Evolutionary conservation across 2,113 vertebrate species (phyloP).

Genomic region (Rhinolophus sinicus): DNA sequence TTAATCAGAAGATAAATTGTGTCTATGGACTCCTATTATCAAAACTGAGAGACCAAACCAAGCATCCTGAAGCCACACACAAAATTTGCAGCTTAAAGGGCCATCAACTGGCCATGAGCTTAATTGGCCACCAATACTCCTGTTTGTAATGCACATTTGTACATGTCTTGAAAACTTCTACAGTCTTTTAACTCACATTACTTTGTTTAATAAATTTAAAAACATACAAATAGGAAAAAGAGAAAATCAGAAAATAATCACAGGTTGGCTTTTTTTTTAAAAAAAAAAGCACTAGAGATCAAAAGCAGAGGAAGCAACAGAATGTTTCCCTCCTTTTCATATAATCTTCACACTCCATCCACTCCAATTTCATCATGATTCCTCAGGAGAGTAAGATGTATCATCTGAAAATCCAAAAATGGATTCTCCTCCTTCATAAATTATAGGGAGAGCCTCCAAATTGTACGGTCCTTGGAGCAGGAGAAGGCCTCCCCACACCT

Average conservation of each 20-base stretch:
- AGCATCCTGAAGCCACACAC: not conserved
- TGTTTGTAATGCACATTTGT: not conserved
- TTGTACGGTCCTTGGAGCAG: not conserved
- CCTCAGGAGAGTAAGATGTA: not conserved
- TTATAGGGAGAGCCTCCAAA: not conserved
- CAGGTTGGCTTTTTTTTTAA: not conserved
- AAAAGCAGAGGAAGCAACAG: not conserved
- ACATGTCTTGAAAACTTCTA: not conserved
- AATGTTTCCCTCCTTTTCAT: not conserved
- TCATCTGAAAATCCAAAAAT: not conserved
- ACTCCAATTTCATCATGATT: not conserved
- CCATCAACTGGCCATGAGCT: not conserved
- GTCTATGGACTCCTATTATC: not conserved
- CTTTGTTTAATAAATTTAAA: constrained; percentile 8
- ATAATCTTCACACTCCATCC: not conserved
- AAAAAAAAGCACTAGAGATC: not conserved
- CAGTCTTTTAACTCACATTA: not conserved
- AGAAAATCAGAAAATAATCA: constrained; percentile 21
- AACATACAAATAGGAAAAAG: not conserved
- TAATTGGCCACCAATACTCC: not conserved
- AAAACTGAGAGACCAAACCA: not conserved
- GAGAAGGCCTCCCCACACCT: too few relatives aligned
- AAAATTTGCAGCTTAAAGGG: not conserved
- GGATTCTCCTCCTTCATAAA: not conserved
- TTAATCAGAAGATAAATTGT: not conserved